A percentile compares a stretch with the other conserved stretches of the same genome.
Evolutionary conservation across 2,113 vertebrate genomes (phyloP).

Genomic region (Cyprinodon tularosa): DNA sequence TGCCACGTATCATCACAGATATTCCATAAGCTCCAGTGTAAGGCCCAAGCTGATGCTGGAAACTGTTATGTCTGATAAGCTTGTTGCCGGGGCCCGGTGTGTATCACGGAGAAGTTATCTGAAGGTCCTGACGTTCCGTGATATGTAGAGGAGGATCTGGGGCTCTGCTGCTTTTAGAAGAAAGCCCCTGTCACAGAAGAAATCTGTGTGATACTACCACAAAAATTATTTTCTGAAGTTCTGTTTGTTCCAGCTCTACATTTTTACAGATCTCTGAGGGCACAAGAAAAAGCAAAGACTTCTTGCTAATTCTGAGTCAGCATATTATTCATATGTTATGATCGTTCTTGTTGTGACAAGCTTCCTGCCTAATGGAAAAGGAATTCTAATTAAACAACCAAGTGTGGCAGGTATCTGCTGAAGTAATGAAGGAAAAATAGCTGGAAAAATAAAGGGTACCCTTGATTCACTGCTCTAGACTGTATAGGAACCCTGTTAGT

Average conservation of each 20-base stretch:
- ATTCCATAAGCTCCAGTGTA: too few relatives aligned
- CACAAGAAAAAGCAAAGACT: background rate
- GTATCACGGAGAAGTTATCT: too few relatives aligned
- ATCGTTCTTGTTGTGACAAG: conserved; percentile 59
- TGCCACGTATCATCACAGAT: too few relatives aligned
- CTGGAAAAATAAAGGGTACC: background rate
- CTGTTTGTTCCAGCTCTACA: conserved; percentile 4
- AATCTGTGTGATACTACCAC: conserved; percentile 14
- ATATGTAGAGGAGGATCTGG: too few relatives aligned
- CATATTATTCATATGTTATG: conserved; percentile 51
- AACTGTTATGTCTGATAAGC: too few relatives aligned
- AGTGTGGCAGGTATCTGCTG: conserved; percentile 7
- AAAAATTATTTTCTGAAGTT: conserved; percentile 41
- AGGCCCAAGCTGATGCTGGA: too few relatives aligned
- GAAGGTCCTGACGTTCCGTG: too few relatives aligned
- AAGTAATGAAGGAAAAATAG: conserved; percentile 8
- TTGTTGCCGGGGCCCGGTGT: too few relatives aligned
- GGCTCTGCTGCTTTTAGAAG: too few relatives aligned
- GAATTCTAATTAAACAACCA: conserved; percentile 65
- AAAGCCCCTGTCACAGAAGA: conserved; percentile 47
- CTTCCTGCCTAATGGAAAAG: conserved; percentile 51
- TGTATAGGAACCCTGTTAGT: background rate
- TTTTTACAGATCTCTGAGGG: conserved; percentile 13
- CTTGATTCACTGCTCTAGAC: background rate
- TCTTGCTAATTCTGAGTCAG: conserved; percentile 36